Evolutionary conservation across 1,140 invertebrate species (phyloP).

Genomic region (Drosophila orosa): DNA sequence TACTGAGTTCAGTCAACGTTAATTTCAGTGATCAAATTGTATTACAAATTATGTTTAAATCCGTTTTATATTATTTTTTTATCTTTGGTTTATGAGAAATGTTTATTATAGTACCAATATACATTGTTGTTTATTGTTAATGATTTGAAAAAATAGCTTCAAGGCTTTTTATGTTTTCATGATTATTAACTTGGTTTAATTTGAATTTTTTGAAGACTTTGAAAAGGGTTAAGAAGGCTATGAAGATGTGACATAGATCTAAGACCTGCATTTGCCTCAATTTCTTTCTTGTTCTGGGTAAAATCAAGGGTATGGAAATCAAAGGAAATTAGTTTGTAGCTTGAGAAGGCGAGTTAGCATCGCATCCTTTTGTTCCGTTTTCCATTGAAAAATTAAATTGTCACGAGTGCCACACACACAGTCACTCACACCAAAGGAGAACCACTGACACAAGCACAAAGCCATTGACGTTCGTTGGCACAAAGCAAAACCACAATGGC

Average conservation of each 20-base stretch:
- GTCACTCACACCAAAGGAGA: slow-evolving; percentile 9
- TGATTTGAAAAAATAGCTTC: neutral
- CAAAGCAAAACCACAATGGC: slow-evolving; percentile 52
- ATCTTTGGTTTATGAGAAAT: neutral
- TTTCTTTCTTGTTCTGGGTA: neutral
- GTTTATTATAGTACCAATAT: no score
- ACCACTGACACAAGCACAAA: slow-evolving; percentile 14
- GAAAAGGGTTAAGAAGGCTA: neutral
- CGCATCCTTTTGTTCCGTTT: slow-evolving; percentile 31
- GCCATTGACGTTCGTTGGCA: slow-evolving; percentile 22
- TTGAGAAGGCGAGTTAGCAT: neutral
- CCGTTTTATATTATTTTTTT: no score
- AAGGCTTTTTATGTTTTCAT: no score
- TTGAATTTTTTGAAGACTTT: neutral
- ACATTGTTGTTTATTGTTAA: no score
- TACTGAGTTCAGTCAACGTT: neutral
- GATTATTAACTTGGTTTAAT: no score
- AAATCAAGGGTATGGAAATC: neutral
- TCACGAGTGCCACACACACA: slow-evolving; percentile 17
- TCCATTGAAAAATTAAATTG: slow-evolving; percentile 45
- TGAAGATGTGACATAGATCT: neutral
- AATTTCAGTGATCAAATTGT: neutral
- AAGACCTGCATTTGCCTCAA: neutral
- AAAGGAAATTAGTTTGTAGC: slow-evolving; percentile 22
- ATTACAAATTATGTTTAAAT: neutral